Evolutionary conservation across 2,797 vertebrate species (phyloP).

Genomic region (Peromyscus aztecus): DNA sequence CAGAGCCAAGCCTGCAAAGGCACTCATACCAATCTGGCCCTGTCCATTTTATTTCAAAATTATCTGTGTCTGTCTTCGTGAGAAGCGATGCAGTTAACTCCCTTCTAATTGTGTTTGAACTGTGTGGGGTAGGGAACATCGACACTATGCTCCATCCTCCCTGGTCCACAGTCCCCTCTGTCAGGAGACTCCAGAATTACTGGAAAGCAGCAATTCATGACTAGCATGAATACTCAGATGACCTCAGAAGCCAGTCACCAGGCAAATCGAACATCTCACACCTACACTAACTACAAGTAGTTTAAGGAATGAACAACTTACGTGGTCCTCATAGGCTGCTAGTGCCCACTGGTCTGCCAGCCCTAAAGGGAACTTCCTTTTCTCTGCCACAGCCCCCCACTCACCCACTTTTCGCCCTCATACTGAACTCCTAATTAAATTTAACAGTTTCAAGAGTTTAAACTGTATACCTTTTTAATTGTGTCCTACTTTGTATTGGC

Average conservation of each 20-base stretch:
- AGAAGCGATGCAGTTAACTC: constrained; percentile 73
- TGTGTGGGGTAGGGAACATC: constrained; percentile 24
- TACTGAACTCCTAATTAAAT: constrained; percentile 85
- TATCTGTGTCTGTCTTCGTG: constrained; percentile 68
- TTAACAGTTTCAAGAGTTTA: constrained; percentile 83
- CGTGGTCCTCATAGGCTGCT: background rate
- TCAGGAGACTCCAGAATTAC: constrained; percentile 50
- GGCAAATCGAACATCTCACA: constrained; percentile 17
- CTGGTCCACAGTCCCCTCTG: background rate
- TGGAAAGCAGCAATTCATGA: constrained; percentile 52
- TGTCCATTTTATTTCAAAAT: constrained; percentile 78
- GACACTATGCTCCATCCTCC: background rate
- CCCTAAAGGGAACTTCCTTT: constrained; percentile 55
- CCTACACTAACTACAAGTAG: background rate
- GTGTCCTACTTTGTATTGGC: constrained; percentile 89
- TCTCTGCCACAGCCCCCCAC: background rate
- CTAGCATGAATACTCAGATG: constrained; percentile 60
- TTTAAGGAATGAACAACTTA: constrained; percentile 38
- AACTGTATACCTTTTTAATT: constrained; percentile 86
- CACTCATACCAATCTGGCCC: constrained; percentile 65
- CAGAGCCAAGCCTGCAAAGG: constrained; percentile 68
- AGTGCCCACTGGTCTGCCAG: constrained; percentile 5
- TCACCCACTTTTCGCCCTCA: constrained; percentile 13
- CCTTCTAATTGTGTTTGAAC: constrained; percentile 77
- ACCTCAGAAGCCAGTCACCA: constrained; percentile 22